Evolutionary conservation across 2,113 vertebrate species (phyloP), one percentile per base, ranked within the genome.

Genomic region (Geothlypis trichas): DNA sequence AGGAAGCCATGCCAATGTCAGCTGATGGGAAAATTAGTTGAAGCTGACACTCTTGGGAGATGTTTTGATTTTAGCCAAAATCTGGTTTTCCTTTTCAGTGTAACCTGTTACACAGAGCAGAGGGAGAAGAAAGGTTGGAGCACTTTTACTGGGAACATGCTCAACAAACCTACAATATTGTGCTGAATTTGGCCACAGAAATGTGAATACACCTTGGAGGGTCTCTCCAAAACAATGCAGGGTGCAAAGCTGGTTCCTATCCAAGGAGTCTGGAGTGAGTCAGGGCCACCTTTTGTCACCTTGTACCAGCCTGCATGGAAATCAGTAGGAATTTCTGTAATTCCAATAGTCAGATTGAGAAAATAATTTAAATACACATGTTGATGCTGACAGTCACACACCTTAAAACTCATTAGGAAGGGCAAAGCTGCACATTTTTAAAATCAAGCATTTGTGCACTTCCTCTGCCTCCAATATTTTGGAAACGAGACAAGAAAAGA

Each of bases 1-100:
- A 94, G 88, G 67, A 94, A 96, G 67, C 58, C 62, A 80, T 26
- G 71, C 39, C 87, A 93, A 35, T 71, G 67, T 85, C 58, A 84
- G 39, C 78, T 41, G 33, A 42, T 35, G 55, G 62, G 42, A 93
- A 85, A 54, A 31, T 8, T 77, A 82, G 41, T 37, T 88, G 75
- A 88, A 93, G 51, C 17, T 69, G 84, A 89, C 78, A 44, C 9
- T 42, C 63, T 42, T 20, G 8, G 67, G 79, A 91, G 91, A 92
- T 1, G 13, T 51, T 95, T 73, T 77, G 31, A 62, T 87, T 93
- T 89, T 44, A 83, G 24, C 33, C 24, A 30, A 94, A 93, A 73
- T 75, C 47, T 58, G 61, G 0, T 68, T 65, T 54, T 86, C 65
- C 42, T 89, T 82, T 65, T 47, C 67, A 58, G 28, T 8, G 20